These are phyloP conservation scores for Channallabes apus DNA, from an alignment of 2,797 vertebrate species.

Conservation along the genomic window DNA sequence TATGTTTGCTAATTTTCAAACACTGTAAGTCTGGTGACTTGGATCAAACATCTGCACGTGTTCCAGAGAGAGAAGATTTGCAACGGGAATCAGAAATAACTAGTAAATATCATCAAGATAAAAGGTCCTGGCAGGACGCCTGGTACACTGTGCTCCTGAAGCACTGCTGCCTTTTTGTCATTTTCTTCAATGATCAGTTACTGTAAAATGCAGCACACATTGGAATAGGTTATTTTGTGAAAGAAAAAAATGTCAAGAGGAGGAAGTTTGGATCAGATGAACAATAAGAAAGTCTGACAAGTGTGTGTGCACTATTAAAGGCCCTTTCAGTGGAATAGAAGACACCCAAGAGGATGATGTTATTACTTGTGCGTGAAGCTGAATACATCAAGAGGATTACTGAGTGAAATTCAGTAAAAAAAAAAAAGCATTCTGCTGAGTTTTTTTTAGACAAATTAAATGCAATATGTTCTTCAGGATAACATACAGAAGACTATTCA, in stretches of 20 bases:
- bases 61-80: background rate
- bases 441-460: background rate
- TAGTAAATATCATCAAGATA: background rate
- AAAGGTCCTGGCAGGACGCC: background rate
- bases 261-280: conserved; percentile 6
- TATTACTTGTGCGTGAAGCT: background rate
- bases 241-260: background rate
- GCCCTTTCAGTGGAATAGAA: background rate
- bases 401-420: conserved; percentile 6
- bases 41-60: background rate
- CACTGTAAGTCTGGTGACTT: background rate
- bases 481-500: background rate
- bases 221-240: background rate
- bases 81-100: background rate
- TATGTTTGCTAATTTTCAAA: background rate
- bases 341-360: background rate
- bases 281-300: conserved; percentile 14
- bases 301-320: background rate
- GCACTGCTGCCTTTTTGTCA: background rate
- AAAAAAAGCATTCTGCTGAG: background rate
- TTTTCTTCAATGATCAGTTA: background rate
- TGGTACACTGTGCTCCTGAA: background rate
- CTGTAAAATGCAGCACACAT: background rate
- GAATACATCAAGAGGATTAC: conserved; percentile 13
- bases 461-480: background rate